Evolutionary conservation across 2,797 vertebrate species (phyloP), one percentile per base, ranked within the genome.

Genomic region (Choloepus didactylus): DNA sequence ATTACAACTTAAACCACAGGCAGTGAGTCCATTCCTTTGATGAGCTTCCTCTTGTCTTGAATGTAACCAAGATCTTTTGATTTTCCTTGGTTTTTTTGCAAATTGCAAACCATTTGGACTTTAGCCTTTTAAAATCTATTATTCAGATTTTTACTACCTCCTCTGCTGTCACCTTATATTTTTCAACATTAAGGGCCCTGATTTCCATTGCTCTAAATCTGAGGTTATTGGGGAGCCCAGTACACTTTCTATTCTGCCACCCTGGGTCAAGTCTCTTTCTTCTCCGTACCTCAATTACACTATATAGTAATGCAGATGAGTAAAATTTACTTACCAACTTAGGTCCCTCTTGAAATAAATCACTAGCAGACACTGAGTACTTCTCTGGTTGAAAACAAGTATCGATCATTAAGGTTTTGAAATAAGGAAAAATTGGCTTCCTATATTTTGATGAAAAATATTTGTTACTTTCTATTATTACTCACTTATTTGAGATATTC

Each of bases 321-420:
- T 67, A 69, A 89, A 89, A 10, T 86, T 38, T 56, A 59, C 18
- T 64, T 56, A 44, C 18, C 8, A 91, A 85, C 9, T 46, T 83
- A 38, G 19, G 25, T 29, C 11, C 27, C 29, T 89, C 14, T 83
- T 77, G 77, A 93, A 91, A 88, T 44, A 76, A 94, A 29, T 66
- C 56, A 41, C 4, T 11, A 83, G n/a, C 2, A 79, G 23, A 73
- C 4, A 0, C 12, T 83, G 6, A 67, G 49, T 82, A 31, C 16
- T 25, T 73, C 41, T 75, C n/a, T 85, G 51, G 21, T 72, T 72
- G 66, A 77, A 72, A 86, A 91, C 54, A 56, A 89, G 92, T 94
- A 19, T 5, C 41, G 60, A 66, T 70, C 5, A 21, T 70, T 3
- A 75, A 3, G 18, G 6, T 72, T 77, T 8, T 41, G 5, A 85